Evolutionary conservation across 2,797 vertebrate species (phyloP), one percentile per base, ranked within the genome.

Genomic region (Eupleurogrammus muticus): DNA sequence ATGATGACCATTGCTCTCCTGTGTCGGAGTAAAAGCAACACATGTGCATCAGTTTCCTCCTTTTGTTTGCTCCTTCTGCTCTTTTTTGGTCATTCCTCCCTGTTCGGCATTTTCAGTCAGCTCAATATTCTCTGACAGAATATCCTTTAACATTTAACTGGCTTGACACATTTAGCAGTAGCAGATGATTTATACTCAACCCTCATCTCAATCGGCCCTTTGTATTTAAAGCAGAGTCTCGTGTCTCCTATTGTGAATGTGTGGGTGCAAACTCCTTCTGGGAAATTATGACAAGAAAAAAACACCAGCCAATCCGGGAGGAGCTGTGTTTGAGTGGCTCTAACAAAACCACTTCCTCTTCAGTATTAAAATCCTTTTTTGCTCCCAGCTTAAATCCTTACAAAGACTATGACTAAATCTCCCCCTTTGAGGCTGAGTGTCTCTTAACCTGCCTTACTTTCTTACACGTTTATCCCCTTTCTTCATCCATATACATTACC

Each of bases 71-170:
- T 77, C 61, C 66, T 66, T 42, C 0, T 70, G 62, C 71, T 82
- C 59, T 57, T 52, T n/a, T 75, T 76, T 90, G 81, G 72, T 57
- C 36, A 61, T 69, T 84, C 67, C 64, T 85, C 60, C 77, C 67
- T 19, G 69, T 80, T 81, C 92, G 92, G 90, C 90, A 91, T 93
- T 93, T 92, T 81, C 87, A 82, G 79, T 80, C 73, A 62, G 88
- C 84, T 94, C 90, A 81, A 82, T 91, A 87, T 89, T 77, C 78
- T 77, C 73, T 88, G 88, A 91, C 89, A 80, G 84, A 89, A 86
- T 88, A 85, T 88, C 81, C 77, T 83, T 77, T 93, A 92, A 92
- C 90, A 92, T 92, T 93, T 92, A 81, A 69, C 79, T 67, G 80
- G 73, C 51, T 84, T 61, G 79, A 84, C 82, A 89, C 69, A 77